These are phyloP conservation scores for Euleptes europaea DNA, from an alignment of 2,113 vertebrate species.

Conservation along the genomic window DNA sequence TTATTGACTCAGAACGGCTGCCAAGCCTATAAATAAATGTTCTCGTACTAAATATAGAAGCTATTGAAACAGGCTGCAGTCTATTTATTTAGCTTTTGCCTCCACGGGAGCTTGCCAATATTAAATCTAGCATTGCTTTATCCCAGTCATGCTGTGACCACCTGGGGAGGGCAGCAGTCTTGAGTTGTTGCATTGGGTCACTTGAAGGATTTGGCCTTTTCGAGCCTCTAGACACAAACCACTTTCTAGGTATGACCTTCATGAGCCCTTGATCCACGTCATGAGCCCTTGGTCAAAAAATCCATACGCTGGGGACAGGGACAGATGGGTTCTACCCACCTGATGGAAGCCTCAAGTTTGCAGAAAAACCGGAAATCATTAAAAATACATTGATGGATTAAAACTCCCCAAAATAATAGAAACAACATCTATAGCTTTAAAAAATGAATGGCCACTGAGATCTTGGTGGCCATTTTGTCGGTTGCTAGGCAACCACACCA, in stretches of 20 bases:
- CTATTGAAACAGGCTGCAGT: conserved; percentile 62
- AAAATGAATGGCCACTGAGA: too few relatives aligned
- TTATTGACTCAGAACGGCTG: conserved; percentile 67
- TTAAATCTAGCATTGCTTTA: conserved; percentile 18
- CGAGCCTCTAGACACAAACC: accelerated
- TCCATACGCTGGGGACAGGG: too few relatives aligned
- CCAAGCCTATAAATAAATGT: conserved; percentile 75
- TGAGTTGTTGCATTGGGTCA: background rate
- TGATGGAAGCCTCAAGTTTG: too few relatives aligned
- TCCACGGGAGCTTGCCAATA: conserved; percentile 57
- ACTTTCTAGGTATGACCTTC: background rate
- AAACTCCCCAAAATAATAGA: too few relatives aligned
- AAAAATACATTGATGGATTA: too few relatives aligned
- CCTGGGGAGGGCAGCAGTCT: background rate
- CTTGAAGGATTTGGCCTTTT: background rate
- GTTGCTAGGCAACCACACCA: too few relatives aligned
- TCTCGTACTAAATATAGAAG: conserved; percentile 73
- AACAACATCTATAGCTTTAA: too few relatives aligned
- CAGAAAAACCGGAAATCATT: too few relatives aligned
- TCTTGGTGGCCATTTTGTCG: too few relatives aligned
- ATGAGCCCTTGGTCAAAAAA: too few relatives aligned
- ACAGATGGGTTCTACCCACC: too few relatives aligned
- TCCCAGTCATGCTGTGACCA: conserved; percentile 39
- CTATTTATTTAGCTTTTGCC: conserved; percentile 70
- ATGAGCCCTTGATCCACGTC: accelerated